Conservation (phyloP, 1,140 invertebrate species). For the Notospermus geniculatus region DNA sequence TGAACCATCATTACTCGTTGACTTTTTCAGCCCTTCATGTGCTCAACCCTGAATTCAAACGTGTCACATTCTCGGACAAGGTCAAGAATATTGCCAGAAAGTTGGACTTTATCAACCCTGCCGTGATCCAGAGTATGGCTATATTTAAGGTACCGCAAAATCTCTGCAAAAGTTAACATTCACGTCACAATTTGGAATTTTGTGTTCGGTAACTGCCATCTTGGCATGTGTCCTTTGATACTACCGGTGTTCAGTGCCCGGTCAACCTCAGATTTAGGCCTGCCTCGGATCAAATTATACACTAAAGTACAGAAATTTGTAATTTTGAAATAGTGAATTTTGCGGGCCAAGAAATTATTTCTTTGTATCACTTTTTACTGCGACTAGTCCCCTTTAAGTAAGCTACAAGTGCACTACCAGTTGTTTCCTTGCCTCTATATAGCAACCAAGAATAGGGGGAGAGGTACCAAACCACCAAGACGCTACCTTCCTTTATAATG, state of each 20-base stretch:
- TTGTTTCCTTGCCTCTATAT: no score
- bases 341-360: no score
- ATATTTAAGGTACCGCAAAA: conserved; percentile 93
- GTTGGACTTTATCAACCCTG: conserved; percentile 74
- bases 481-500: conserved; percentile 77
- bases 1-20: background rate
- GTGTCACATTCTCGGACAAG: conserved; percentile 78
- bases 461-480: conserved; percentile 88
- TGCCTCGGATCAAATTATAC: no score
- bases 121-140: conserved; percentile 93
- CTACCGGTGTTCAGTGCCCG: no score
- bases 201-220: no score
- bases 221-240: no score
- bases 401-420: no score
- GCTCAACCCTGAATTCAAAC: conserved; percentile 77
- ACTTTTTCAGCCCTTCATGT: conserved; percentile 75
- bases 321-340: no score
- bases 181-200: no score
- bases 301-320: no score
- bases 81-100: conserved; percentile 64
- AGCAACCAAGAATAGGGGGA: conserved; percentile 83
- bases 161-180: no score
- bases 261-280: no score
- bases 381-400: conserved; percentile 28
- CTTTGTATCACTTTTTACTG: background rate